Conservation (phyloP, 1,140 invertebrate genomes). For the Pseudoatta argentina region DNA sequence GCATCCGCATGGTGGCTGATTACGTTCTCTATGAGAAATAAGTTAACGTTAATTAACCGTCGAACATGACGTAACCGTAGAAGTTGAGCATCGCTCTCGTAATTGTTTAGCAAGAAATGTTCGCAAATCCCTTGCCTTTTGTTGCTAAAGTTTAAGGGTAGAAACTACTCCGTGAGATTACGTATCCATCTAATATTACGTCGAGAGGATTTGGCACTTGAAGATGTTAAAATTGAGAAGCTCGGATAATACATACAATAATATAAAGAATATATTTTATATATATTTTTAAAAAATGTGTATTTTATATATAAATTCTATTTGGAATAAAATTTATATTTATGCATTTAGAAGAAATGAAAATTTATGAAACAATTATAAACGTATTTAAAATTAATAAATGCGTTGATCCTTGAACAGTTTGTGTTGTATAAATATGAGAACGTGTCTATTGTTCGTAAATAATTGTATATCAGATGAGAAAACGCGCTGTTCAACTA, state of each 20-base stretch:
- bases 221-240: background rate
- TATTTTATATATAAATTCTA: background rate
- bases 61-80: constrained; percentile 20
- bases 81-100: background rate
- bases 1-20: constrained; percentile 5
- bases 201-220: background rate
- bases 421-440: background rate
- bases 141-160: background rate
- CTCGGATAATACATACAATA: background rate
- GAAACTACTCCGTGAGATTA: background rate
- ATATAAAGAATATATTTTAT: background rate
- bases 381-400: background rate
- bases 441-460: background rate
- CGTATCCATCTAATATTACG: background rate
- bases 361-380: background rate
- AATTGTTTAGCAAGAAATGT: background rate
- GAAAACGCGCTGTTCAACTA: background rate
- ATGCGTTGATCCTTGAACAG: background rate
- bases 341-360: background rate
- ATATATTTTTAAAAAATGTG: too few relatives aligned
- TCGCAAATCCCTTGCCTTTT: background rate
- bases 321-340: background rate
- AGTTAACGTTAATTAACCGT: background rate
- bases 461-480: background rate
- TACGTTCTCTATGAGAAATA: constrained; percentile 47